Conservation (phyloP, 2,797 vertebrate species). For the Clarias pachynema region DNA sequence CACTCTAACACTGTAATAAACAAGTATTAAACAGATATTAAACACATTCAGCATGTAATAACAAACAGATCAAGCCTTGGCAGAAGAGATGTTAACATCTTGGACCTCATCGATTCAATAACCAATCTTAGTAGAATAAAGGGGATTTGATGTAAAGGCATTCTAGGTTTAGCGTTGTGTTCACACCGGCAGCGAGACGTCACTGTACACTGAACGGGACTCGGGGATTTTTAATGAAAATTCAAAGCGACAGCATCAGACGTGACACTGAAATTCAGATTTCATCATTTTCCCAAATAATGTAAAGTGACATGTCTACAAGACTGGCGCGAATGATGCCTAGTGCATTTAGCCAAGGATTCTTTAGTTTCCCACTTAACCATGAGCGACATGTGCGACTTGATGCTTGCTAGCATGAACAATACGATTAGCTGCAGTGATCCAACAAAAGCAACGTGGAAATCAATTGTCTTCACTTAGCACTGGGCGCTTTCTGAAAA, state of each 20-base stretch:
- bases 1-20: slow-evolving; percentile 26
- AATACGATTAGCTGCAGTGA: not conserved
- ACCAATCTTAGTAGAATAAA: not conserved
- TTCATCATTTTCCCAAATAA: not conserved
- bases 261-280: not conserved
- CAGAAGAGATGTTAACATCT: not conserved
- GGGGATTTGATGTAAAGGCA: slow-evolving; percentile 8
- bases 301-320: not conserved
- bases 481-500: not conserved
- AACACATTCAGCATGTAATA: slow-evolving; percentile 19
- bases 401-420: not conserved
- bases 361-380: too few species aligned
- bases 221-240: not conserved
- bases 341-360: not conserved
- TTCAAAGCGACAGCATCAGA: not conserved
- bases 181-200: slow-evolving; percentile 1
- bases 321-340: not conserved
- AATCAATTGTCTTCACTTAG: not conserved
- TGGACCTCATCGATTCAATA: not conserved
- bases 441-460: not conserved
- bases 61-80: not conserved
- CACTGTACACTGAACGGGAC: not conserved
- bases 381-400: not conserved
- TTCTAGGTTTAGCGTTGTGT: not conserved
- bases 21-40: slow-evolving; percentile 26